Evolutionary conservation across 2,888 invertebrate genomes (phyloP), one percentile per base, ranked within the genome.

Genomic region (Anthophora plumipes): DNA sequence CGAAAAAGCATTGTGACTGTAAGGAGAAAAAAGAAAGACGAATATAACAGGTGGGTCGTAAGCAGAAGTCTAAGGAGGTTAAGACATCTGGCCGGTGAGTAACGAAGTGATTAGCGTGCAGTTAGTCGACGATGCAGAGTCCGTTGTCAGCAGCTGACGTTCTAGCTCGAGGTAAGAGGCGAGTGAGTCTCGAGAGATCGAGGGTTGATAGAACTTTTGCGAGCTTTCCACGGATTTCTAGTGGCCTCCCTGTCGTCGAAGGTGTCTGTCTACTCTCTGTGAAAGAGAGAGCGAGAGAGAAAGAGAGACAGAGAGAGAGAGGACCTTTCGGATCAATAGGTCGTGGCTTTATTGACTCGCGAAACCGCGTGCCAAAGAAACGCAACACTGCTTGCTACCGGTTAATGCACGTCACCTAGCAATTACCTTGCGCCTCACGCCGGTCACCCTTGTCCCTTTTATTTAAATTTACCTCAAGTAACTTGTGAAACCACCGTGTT

Each of bases 311-410:
- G 50, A 55, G 41, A 60, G 52, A 46, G 59, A 43, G 61, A 48
- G 50, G 50, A 68, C 74, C 73, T 80, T 81, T 69, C 64, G 85
- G 85, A 87, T 87, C 85, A 77, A 87, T 87, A 87, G 81, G 80
- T 87, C 82, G 83, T 82, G 77, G 84, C 84, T 85, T 86, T 85
- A 87, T 87, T 84, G 87, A 87, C 78, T 87, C 72, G 80, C 72
- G 76, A 82, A 86, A 86, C 69, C 66, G 81, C 84, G 77, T 75
- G 78, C 73, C 79, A 77, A 86, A 83, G 78, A 86, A 85, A 83
- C 80, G 70, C 78, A 80, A 46, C 77, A 54, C n/a, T 20, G 71
- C 67, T 77, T 48, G 60, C 72, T 50, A 41, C 22, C n/a, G 59
- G 59, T 61, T 80, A 78, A 80, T 80, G 76, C 71, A 61, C 64